A percentile compares a stretch with the other conserved stretches of the same genome.
Conservation (phyloP, 2,888 invertebrate species). For the Meliscaeva auricollis region DNA sequence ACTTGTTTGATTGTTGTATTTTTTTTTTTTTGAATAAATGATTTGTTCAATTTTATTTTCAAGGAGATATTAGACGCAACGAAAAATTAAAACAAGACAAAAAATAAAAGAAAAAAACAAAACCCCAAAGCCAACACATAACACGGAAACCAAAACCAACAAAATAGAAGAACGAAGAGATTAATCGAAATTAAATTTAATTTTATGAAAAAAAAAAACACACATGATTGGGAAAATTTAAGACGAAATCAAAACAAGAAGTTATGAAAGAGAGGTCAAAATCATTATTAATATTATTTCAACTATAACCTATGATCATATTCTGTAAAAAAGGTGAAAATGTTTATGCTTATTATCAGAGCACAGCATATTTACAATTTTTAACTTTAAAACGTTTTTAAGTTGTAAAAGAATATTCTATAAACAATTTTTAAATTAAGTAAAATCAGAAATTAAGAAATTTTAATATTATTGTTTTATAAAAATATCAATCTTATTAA, state of each 20-base stretch:
- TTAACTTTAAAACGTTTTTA: no score
- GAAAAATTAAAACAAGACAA: neutral
- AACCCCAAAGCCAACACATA: neutral
- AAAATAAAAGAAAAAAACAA: no score
- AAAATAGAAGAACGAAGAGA: neutral
- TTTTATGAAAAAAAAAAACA: neutral
- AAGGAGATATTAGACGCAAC: slow-evolving; percentile 24
- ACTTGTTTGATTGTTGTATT: slow-evolving; percentile 24
- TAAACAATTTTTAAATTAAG: no score
- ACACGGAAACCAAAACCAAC: neutral
- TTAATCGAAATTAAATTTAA: slow-evolving; percentile 7
- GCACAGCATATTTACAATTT: no score
- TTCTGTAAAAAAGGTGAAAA: no score
- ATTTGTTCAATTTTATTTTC: slow-evolving; percentile 25
- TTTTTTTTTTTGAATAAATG: slow-evolving; percentile 29
- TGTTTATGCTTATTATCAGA: no score
- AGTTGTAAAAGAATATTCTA: no score
- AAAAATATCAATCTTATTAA: no score
- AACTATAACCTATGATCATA: no score
- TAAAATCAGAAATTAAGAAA: no score
- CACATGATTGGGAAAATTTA: neutral
- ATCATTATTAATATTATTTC: neutral
- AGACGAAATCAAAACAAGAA: neutral
- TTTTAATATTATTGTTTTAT: no score
- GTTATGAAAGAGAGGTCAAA: neutral